Evolutionary conservation across 2,888 invertebrate genomes (phyloP).

Genomic region (Clepsis dumicolana): DNA sequence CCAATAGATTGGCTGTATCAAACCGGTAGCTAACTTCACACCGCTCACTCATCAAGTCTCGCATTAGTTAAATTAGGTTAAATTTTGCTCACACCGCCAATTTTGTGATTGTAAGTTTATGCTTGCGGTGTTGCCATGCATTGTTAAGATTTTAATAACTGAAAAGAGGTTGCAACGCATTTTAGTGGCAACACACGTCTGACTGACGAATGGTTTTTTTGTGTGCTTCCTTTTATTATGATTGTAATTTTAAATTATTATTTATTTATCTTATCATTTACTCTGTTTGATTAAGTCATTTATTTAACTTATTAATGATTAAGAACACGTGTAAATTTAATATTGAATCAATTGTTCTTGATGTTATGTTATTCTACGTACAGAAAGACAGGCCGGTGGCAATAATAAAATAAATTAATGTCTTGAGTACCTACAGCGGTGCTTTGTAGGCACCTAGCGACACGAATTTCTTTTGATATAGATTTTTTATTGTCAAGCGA

Average conservation of each 20-base stretch:
- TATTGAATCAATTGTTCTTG: constrained; percentile 31
- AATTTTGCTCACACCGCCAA: constrained; percentile 76
- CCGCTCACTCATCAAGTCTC: constrained; percentile 6
- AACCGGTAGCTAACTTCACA: constrained; percentile 16
- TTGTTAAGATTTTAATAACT: neutral
- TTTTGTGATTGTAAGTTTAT: constrained; percentile 51
- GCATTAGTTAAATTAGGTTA: constrained; percentile 54
- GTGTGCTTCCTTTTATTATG: constrained; percentile 60
- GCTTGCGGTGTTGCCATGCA: constrained; percentile 50
- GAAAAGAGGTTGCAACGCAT: constrained; percentile 4
- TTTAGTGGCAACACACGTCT: constrained; percentile 42
- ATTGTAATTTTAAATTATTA: constrained; percentile 45
- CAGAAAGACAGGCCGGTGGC: constrained; percentile 21
- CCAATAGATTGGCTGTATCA: neutral
- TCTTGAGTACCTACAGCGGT: neutral
- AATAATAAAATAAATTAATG: neutral
- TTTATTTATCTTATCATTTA: constrained; percentile 50
- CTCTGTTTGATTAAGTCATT: constrained; percentile 51
- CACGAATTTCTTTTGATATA: neutral
- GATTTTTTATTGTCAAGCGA: neutral
- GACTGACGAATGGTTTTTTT: constrained; percentile 46
- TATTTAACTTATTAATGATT: constrained; percentile 51
- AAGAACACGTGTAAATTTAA: constrained; percentile 38
- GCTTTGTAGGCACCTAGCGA: neutral
- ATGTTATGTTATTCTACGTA: constrained; percentile 30